Conservation (phyloP, 2,888 invertebrate genomes). For the Trachelus tabidus region DNA sequence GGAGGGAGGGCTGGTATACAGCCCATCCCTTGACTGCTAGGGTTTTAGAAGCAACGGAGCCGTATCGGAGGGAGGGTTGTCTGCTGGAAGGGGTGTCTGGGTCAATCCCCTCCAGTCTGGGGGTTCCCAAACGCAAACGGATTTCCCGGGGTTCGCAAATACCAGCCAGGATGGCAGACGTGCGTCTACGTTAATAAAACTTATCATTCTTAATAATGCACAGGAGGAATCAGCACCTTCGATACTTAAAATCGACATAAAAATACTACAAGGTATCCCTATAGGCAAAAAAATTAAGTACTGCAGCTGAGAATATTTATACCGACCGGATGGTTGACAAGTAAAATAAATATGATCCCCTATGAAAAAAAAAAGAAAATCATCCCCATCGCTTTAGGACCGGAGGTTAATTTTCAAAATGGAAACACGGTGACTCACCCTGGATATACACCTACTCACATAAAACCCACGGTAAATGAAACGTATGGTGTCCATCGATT, state of each 20-base stretch:
- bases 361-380: neutral
- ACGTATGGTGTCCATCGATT: neutral
- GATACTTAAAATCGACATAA: neutral
- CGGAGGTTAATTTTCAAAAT: neutral
- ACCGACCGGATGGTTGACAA: neutral
- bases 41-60: conserved; percentile 43
- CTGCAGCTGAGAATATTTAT: neutral
- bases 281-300: too few species aligned
- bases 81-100: conserved; percentile 66
- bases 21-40: conserved; percentile 40
- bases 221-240: neutral
- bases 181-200: neutral
- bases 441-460: neutral
- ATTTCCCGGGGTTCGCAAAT: conserved; percentile 62
- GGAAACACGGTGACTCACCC: neutral
- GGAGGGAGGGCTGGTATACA: conserved; percentile 35
- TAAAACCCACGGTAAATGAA: neutral
- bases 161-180: conserved; percentile 4
- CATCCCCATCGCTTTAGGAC: neutral
- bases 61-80: conserved; percentile 47
- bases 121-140: conserved; percentile 60
- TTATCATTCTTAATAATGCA: neutral
- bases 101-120: conserved; percentile 64
- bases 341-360: neutral
- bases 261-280: neutral